A percentile compares a stretch with the other conserved stretches of the same genome.
Conservation (phyloP, 2,797 vertebrate species). For the Melanotaenia parkinsoni region DNA sequence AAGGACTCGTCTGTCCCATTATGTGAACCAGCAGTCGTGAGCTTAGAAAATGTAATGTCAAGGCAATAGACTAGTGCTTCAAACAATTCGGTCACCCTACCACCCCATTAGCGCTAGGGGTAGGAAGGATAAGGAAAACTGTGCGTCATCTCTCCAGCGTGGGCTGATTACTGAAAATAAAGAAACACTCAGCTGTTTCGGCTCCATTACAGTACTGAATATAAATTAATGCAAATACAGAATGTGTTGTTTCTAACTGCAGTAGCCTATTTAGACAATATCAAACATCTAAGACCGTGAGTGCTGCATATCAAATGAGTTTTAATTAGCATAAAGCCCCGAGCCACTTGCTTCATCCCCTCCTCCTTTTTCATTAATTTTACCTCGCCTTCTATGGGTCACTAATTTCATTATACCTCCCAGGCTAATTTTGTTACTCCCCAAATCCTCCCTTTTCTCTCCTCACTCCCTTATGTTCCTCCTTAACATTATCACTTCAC, state of each 20-base stretch:
- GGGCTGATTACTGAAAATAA: conserved; percentile 52
- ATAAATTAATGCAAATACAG: conserved; percentile 61
- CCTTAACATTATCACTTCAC: conserved; percentile 40
- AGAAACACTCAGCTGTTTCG: conserved; percentile 44
- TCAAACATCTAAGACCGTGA: conserved; percentile 65
- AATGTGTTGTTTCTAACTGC: conserved; percentile 55
- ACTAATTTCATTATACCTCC: conserved; percentile 77
- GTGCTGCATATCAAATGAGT: conserved; percentile 59
- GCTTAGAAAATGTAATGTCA: conserved; percentile 58
- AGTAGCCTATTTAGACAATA: conserved; percentile 43
- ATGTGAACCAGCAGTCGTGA: conserved; percentile 43
- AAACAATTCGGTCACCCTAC: conserved; percentile 42
- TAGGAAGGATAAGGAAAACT: conserved; percentile 27
- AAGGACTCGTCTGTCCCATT: conserved; percentile 36
- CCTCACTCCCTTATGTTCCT: conserved; percentile 50
- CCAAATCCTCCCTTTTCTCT: conserved; percentile 50
- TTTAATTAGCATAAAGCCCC: conserved; percentile 69
- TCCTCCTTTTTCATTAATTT: conserved; percentile 69
- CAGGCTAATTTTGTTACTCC: conserved; percentile 65
- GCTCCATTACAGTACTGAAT: conserved; percentile 46
- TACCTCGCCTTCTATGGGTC: conserved; percentile 66
- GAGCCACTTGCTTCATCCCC: conserved; percentile 50
- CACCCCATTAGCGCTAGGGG: conserved; percentile 39
- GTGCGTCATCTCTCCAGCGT: conserved; percentile 43
- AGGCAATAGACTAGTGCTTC: conserved; percentile 42